Percentiles rank a stretch among this genome's conserved stretches.
Evolutionary conservation across 1,140 invertebrate species (phyloP).

Genomic region (Colletes latitarsis): DNA sequence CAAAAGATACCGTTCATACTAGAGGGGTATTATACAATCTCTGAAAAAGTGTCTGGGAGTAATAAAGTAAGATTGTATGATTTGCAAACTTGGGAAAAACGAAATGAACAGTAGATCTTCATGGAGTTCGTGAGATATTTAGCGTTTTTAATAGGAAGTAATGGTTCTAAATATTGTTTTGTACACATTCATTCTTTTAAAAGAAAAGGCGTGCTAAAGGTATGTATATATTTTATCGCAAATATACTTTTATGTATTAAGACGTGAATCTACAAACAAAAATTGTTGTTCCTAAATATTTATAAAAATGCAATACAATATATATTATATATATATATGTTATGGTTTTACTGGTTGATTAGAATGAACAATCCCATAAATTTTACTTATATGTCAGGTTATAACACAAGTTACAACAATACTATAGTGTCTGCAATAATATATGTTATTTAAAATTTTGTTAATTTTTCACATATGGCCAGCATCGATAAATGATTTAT

Average conservation of each 20-base stretch:
- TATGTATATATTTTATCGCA: constrained; percentile 29
- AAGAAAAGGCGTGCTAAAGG: constrained; percentile 39
- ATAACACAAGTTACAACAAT: too few relatives aligned
- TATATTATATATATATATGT: too few relatives aligned
- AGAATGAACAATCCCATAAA: too few relatives aligned
- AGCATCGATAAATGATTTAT: too few relatives aligned
- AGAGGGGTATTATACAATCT: constrained; percentile 72
- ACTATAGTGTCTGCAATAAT: too few relatives aligned
- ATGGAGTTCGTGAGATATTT: constrained; percentile 60
- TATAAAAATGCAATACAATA: too few relatives aligned
- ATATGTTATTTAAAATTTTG: too few relatives aligned
- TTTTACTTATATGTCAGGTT: too few relatives aligned
- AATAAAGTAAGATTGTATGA: constrained; percentile 60
- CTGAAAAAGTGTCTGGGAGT: constrained; percentile 63
- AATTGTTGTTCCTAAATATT: too few relatives aligned
- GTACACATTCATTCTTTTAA: constrained; percentile 28
- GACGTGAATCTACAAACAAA: too few relatives aligned
- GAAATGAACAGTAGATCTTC: constrained; percentile 62
- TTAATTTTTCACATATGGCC: too few relatives aligned
- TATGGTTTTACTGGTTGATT: too few relatives aligned
- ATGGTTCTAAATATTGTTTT: constrained; percentile 50
- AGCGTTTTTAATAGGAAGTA: constrained; percentile 29
- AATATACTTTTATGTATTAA: background rate
- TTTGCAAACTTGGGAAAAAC: constrained; percentile 62
- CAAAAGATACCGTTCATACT: constrained; percentile 68